Percentiles rank a stretch among this genome's conserved stretches.
phyloP scores from a whole-genome alignment of 2,113 vertebrate species.

The Cheilinus undulatus region DNA sequence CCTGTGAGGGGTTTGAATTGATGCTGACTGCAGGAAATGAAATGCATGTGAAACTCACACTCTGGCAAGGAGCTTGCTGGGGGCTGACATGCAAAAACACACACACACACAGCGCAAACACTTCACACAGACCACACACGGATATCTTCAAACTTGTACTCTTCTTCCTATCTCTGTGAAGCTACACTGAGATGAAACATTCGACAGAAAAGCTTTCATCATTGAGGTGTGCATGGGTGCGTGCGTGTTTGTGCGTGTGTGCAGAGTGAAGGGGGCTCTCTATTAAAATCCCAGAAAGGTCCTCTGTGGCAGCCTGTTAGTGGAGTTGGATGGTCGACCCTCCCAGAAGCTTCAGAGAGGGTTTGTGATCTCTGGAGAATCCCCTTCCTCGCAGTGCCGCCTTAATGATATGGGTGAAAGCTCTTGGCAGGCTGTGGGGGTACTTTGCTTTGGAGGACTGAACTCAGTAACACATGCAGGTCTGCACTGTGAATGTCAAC shows the following conservation, averaged over 20 bases:
- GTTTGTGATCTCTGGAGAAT: conserved; percentile 59
- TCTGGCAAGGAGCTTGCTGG: conserved; percentile 48
- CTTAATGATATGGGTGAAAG: conserved; percentile 62
- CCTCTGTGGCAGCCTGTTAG: conserved; percentile 43
- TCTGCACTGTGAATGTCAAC: not conserved
- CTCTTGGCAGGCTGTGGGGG: conserved; percentile 8
- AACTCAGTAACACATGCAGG: conserved; percentile 7
- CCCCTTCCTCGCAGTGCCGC: conserved; percentile 33
- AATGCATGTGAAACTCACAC: conserved; percentile 62
- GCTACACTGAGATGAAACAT: conserved; percentile 66
- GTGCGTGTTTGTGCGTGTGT: conserved; percentile 22
- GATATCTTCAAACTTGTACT: conserved; percentile 56
- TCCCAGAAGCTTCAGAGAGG: conserved; percentile 45
- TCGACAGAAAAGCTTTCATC: conserved; percentile 68
- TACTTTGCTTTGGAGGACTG: conserved; percentile 5
- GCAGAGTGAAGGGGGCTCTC: conserved; percentile 20
- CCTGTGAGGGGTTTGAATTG: conserved; percentile 66
- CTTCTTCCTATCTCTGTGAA: conserved; percentile 55
- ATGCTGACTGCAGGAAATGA: conserved; percentile 75
- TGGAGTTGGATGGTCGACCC: conserved; percentile 40
- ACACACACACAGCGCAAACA: not conserved
- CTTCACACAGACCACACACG: conserved; percentile 40
- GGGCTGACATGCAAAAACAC: conserved; percentile 22
- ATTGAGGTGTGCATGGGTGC: conserved; percentile 22
- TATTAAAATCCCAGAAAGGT: conserved; percentile 59